Base-by-base conservation (phyloP, 23 tunicate species). In the Corella eumyota region DNA sequence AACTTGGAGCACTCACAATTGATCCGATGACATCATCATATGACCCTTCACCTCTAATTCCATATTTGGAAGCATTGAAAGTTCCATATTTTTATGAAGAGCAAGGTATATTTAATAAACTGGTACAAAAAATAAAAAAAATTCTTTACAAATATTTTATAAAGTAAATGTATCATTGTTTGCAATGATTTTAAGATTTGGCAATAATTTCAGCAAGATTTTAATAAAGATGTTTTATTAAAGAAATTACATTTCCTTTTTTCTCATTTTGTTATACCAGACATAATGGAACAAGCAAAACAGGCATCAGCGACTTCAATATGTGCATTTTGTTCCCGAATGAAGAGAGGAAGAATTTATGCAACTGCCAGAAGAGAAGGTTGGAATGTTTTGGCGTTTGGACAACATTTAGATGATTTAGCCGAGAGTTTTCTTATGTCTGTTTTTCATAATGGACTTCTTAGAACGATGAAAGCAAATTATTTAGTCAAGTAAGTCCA, bases 321-420 rank as follows among this genome's bases (percentile, higher is more conserved):
- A 37, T 93, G 99, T 69, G 56, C 90, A 0, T 93, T 77, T 60
- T 93, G 99, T 52, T 84, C 95, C 32, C 82, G 99, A 6, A 93
- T 93, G 99, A 93, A 93, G 53, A 63, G 99, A 32, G 99, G 99
- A 0, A 58, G 93, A 11, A 56, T 93, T 19, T 93, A 93, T 65
- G 73, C 83, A 6, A 71, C 87, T 29, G 93, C 93, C 24, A 56
- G 99, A 3, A 47, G 93, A 15, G 90, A 84, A 48, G 76, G 76
- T 19, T 93, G 99, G 99, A 93, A 93, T 63, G 99, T 93, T 31
- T 79, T 93, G 1, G 99, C 99, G 34, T 72, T 93, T 50, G 99
- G 95, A 24, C 99, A 93, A 58, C 99, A 93, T 46, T 60, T 93
- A 7, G 99, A 93, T 51, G 99, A 93, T 37, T 75, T 90, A 17